phyloP scores from a whole-genome alignment of 1,140 invertebrate species.

The Drosophila nigromelanica region DNA sequence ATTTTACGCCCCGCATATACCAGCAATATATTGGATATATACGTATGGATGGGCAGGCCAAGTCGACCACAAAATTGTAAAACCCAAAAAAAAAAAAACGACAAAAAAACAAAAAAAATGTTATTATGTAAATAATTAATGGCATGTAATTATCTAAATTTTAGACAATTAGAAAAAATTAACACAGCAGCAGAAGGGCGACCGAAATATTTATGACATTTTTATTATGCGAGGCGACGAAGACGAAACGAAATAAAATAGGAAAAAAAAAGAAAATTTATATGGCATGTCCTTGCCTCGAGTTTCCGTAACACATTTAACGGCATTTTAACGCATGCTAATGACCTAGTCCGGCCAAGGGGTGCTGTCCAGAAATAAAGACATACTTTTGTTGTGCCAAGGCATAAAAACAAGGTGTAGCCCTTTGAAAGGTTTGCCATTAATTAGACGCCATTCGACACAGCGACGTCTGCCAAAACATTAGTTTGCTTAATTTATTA shows the following conservation, averaged over 20 bases:
- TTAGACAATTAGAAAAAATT: constrained; percentile 82
- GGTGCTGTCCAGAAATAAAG: constrained; percentile 17
- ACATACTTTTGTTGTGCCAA: constrained; percentile 43
- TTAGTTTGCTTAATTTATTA: constrained; percentile 78
- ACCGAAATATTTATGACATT: constrained; percentile 74
- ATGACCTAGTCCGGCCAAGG: constrained; percentile 44
- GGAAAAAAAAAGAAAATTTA: constrained; percentile 42
- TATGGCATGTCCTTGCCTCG: constrained; percentile 50
- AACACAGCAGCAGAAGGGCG: constrained; percentile 43
- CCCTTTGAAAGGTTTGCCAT: constrained; percentile 79
- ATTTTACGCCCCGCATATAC: constrained; percentile 68
- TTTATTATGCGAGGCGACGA: constrained; percentile 64
- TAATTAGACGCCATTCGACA: constrained; percentile 68
- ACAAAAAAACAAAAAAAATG: constrained; percentile 29
- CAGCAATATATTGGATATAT: constrained; percentile 37
- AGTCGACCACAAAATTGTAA: constrained; percentile 74
- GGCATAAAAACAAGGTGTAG: constrained; percentile 66
- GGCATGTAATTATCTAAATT: constrained; percentile 82
- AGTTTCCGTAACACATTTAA: constrained; percentile 77
- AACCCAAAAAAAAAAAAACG: constrained; percentile 32
- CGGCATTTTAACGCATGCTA: constrained; percentile 81
- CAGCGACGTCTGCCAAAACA: constrained; percentile 68
- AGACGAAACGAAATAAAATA: constrained; percentile 17
- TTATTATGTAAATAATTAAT: constrained; percentile 83
- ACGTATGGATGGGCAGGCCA: constrained; percentile 38